phyloP scores from a whole-genome alignment of 2,888 invertebrate species.

The Spilosoma lubricipeda region DNA sequence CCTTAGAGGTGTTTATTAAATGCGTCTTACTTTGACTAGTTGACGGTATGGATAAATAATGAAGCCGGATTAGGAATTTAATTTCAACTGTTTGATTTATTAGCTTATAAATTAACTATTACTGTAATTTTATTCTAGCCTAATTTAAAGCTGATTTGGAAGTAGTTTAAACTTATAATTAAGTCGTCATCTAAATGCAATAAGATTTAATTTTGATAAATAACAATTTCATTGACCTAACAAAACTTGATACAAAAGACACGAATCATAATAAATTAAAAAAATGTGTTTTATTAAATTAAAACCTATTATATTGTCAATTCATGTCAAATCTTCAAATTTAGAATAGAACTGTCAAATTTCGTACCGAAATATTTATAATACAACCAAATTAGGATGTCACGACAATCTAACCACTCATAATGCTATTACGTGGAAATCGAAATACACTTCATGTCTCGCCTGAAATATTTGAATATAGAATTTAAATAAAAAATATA shows the following conservation, averaged over 20 bases:
- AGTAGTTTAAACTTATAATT: constrained; percentile 11
- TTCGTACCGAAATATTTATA: constrained; percentile 43
- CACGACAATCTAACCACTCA: constrained; percentile 63
- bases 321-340: constrained; percentile 33
- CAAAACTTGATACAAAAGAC: constrained; percentile 12
- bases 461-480: constrained; percentile 73
- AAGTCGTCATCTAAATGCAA: constrained; percentile 25
- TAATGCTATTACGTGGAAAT: constrained; percentile 66
- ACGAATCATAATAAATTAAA: constrained; percentile 26
- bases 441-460: constrained; percentile 76
- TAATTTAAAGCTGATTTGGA: constrained; percentile 26
- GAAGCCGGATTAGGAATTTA: constrained; percentile 41
- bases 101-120: constrained; percentile 23
- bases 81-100: constrained; percentile 44
- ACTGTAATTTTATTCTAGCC: constrained; percentile 24
- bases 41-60: constrained; percentile 49
- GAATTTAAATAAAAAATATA: constrained; percentile 76
- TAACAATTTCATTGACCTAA: constrained; percentile 20
- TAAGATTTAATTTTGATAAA: constrained; percentile 24
- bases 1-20: constrained; percentile 84
- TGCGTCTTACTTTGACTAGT: constrained; percentile 70
- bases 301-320: constrained; percentile 37
- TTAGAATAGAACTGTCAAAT: constrained; percentile 49
- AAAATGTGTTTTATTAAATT: constrained; percentile 33
- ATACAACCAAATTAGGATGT: constrained; percentile 67